These are phyloP conservation scores for Drosophila nr. perissopoda DNA, from an alignment of 2,888 invertebrate species.

Conservation along the genomic window DNA sequence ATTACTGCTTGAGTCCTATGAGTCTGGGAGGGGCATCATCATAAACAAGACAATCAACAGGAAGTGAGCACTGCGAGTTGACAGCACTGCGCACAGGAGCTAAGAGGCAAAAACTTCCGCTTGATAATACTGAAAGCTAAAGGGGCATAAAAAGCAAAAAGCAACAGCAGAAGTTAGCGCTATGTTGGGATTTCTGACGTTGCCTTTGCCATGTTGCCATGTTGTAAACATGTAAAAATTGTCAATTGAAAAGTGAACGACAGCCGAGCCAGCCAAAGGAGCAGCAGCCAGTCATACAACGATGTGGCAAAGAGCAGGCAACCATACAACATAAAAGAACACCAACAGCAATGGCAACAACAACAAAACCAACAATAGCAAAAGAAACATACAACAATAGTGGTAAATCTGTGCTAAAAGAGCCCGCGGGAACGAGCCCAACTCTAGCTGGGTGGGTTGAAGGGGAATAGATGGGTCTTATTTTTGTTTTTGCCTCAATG, in stretches of 20 bases:
- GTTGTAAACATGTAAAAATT: constrained; percentile 70
- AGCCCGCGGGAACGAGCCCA: constrained; percentile 41
- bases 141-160: neutral
- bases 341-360: constrained; percentile 3
- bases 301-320: constrained; percentile 53
- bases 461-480: neutral
- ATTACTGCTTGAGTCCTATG: neutral
- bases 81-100: constrained; percentile 24
- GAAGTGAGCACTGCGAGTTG: constrained; percentile 53
- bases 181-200: constrained; percentile 16
- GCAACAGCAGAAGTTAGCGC: constrained; percentile 25
- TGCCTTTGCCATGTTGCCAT: constrained; percentile 59
- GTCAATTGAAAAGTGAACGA: constrained; percentile 60
- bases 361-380: neutral
- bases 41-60: constrained; percentile 66
- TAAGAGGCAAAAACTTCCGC: constrained; percentile 45
- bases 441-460: neutral
- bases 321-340: constrained; percentile 31
- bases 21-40: constrained; percentile 40
- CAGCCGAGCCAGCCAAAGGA: constrained; percentile 15
- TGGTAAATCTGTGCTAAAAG: constrained; percentile 55
- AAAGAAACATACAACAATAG: constrained; percentile 41
- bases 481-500: constrained; percentile 17
- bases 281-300: constrained; percentile 44
- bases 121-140: constrained; percentile 40